Evolutionary conservation across 2,113 vertebrate genomes (phyloP).

Genomic region (Casuarius casuarius): DNA sequence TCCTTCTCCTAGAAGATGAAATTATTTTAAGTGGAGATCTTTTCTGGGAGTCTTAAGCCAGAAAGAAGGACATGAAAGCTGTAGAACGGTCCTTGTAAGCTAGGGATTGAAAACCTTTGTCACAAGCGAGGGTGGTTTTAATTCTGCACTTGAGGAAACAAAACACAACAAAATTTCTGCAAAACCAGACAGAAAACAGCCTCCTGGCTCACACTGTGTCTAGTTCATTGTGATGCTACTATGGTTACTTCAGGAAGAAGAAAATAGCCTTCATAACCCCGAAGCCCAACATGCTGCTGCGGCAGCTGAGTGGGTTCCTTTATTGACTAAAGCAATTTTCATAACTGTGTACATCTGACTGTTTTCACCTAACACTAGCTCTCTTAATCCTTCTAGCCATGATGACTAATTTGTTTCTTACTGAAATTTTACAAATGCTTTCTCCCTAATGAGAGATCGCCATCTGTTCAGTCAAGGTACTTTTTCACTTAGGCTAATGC

Average conservation of each 20-base stretch:
- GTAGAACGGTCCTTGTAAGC: neutral
- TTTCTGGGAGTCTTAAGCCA: neutral
- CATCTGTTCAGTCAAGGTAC: constrained; percentile 68
- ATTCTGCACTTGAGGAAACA: neutral
- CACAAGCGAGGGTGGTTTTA: neutral
- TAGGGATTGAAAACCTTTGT: neutral
- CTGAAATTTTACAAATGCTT: constrained; percentile 32
- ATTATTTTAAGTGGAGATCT: neutral
- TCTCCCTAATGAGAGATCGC: constrained; percentile 60
- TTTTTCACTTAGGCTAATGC: neutral
- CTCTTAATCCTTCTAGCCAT: constrained; percentile 22
- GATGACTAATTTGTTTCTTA: constrained; percentile 45
- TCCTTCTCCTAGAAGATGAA: neutral
- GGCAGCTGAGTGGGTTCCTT: neutral
- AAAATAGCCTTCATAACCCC: constrained; percentile 41
- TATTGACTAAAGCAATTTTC: neutral
- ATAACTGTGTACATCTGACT: neutral
- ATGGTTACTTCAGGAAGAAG: constrained; percentile 61
- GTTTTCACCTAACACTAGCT: neutral
- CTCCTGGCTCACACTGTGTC: neutral
- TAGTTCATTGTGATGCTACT: constrained; percentile 35
- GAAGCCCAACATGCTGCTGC: constrained; percentile 21
- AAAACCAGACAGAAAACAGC: neutral
- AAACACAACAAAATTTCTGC: neutral
- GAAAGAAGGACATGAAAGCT: neutral